Evolutionary conservation across 92 coral and sea anemone species (phyloP).

Genomic region (Muricea muricata): DNA sequence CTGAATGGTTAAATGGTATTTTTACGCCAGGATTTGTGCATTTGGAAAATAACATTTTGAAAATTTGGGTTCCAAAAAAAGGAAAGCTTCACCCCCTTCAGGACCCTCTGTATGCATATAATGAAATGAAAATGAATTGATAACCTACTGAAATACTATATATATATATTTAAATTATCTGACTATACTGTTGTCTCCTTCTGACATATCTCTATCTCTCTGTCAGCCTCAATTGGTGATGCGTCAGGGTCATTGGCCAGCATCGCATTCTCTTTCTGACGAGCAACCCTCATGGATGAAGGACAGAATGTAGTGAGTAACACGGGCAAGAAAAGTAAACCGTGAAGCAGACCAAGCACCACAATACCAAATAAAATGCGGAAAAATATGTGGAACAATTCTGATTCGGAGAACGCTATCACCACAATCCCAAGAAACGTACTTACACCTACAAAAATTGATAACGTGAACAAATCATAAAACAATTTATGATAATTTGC

Average conservation of each 20-base stretch:
- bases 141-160: too few relatives aligned
- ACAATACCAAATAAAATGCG: conserved; percentile 81
- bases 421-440: conserved; percentile 76
- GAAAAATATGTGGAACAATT: conserved; percentile 84
- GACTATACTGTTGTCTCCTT: not conserved
- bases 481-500: not conserved
- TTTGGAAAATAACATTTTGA: too few relatives aligned
- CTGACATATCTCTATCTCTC: conserved; percentile 1
- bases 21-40: too few relatives aligned
- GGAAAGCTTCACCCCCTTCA: too few relatives aligned
- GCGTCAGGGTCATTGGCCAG: not conserved
- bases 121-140: too few relatives aligned
- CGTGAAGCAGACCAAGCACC: too few relatives aligned
- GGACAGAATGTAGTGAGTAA: conserved; percentile 61
- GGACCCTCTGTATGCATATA: too few relatives aligned
- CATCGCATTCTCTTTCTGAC: not conserved
- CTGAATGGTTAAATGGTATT: too few relatives aligned
- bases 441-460: conserved; percentile 63
- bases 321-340: conserved; percentile 78
- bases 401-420: conserved; percentile 72
- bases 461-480: not conserved
- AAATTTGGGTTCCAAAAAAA: too few relatives aligned
- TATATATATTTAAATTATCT: too few relatives aligned
- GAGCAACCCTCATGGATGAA: conserved; percentile 21
- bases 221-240: not conserved